These are phyloP conservation scores for Electrophaes corylata DNA, from an alignment of 2,888 invertebrate genomes.

Conservation along the genomic window DNA sequence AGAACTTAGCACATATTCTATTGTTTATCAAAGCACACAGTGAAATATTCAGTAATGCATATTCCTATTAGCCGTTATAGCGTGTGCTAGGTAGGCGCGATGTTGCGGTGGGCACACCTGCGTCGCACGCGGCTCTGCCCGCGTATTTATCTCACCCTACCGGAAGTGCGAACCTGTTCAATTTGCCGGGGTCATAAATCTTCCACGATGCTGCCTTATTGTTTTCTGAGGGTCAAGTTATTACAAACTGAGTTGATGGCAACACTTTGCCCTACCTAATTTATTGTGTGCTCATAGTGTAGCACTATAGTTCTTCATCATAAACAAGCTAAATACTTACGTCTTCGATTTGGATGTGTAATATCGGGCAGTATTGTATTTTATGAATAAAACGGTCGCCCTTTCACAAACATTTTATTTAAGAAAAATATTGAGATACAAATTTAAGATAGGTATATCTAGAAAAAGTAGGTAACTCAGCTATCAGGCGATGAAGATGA, in stretches of 20 bases:
- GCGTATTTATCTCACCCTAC: slow-evolving; percentile 56
- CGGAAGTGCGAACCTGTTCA: slow-evolving; percentile 39
- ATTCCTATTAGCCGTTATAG: slow-evolving; percentile 1
- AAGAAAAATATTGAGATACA: too few relatives aligned
- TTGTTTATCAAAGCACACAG: neutral
- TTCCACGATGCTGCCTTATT: slow-evolving; percentile 25
- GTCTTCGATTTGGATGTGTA: neutral
- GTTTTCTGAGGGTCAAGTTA: slow-evolving; percentile 29
- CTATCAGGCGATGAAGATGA: too few relatives aligned
- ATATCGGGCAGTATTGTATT: neutral
- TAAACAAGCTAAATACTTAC: neutral
- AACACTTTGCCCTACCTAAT: neutral
- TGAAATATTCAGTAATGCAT: neutral
- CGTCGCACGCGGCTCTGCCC: slow-evolving; percentile 43
- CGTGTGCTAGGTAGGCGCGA: slow-evolving; percentile 23
- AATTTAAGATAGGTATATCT: too few relatives aligned
- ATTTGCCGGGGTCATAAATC: slow-evolving; percentile 25
- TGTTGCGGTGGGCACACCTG: slow-evolving; percentile 48
- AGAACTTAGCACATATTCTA: too few relatives aligned
- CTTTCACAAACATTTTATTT: too few relatives aligned
- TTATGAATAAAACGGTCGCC: too few relatives aligned
- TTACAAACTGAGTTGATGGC: slow-evolving; percentile 14
- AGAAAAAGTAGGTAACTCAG: too few relatives aligned
- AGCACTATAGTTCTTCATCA: neutral
- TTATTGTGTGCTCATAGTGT: neutral